Evolutionary conservation across 1,140 invertebrate species (phyloP).

Genomic region (Trichomalopsis sarcophagae): DNA sequence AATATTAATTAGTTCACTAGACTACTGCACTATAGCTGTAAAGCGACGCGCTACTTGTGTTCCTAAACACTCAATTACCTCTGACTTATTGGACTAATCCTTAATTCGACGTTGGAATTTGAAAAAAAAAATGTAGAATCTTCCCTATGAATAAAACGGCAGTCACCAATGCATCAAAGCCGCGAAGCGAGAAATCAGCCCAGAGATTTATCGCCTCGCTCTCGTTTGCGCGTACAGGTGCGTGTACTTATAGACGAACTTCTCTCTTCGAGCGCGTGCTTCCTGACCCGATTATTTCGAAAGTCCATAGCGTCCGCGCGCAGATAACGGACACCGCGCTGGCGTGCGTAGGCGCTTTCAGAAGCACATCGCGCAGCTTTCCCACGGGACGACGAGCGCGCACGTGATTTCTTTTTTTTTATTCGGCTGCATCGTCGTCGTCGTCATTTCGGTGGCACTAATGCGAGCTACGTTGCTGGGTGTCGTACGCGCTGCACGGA

Average conservation of each 20-base stretch:
- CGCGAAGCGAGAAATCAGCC: background rate
- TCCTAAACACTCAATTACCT: background rate
- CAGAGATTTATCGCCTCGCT: slow-evolving; percentile 7
- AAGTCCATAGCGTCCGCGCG: slow-evolving; percentile 1
- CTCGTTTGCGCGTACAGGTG: slow-evolving; percentile 3
- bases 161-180: background rate
- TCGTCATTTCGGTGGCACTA: slow-evolving; percentile 27
- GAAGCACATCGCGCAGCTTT: background rate
- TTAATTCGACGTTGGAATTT: too few species aligned
- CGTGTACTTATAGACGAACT: background rate
- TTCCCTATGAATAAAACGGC: background rate
- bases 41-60: background rate
- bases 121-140: background rate
- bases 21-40: too few species aligned
- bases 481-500: slow-evolving; percentile 38
- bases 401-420: slow-evolving; percentile 11
- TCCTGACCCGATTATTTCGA: slow-evolving; percentile 48
- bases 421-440: background rate
- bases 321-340: background rate
- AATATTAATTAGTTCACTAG: background rate
- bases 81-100: background rate
- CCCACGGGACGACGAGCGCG: background rate
- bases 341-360: background rate
- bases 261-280: slow-evolving; percentile 26
- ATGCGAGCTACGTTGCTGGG: background rate